These are phyloP conservation scores for Ischnus inquisitorius DNA, from an alignment of 2,888 invertebrate genomes.

Conservation along the genomic window DNA sequence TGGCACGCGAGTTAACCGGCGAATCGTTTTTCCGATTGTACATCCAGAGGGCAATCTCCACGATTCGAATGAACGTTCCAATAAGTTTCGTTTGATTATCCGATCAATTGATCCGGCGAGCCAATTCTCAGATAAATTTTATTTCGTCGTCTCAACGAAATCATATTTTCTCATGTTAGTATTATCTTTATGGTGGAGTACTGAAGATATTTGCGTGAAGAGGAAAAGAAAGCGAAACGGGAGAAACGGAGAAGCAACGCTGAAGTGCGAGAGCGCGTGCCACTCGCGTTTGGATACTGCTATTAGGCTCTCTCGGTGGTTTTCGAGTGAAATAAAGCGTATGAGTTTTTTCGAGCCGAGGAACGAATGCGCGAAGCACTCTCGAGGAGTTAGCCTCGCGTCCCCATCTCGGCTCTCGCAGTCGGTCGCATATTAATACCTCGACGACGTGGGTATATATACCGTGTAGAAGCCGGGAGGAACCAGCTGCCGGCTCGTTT, in stretches of 20 bases:
- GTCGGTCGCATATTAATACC: conserved; percentile 83
- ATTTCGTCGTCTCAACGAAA: neutral
- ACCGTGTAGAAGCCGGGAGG: conserved; percentile 77
- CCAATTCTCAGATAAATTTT: neutral
- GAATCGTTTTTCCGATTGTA: conserved; percentile 55
- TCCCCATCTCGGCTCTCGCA: conserved; percentile 76
- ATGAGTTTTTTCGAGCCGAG: conserved; percentile 35
- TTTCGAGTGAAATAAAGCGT: conserved; percentile 31
- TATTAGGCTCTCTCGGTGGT: neutral
- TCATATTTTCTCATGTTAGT: neutral
- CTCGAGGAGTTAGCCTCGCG: conserved; percentile 60
- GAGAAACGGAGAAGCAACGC: neutral
- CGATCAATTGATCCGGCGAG: too few species aligned
- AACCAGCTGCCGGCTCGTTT: conserved; percentile 84
- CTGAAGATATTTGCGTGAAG: neutral
- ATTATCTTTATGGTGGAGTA: neutral
- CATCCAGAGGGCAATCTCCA: neutral
- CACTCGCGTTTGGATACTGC: conserved; percentile 13
- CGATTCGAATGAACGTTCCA: neutral
- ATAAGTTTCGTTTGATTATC: too few species aligned
- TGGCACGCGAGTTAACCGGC: conserved; percentile 45
- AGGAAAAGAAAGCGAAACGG: neutral
- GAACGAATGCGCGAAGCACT: conserved; percentile 28
- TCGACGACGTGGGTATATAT: conserved; percentile 38
- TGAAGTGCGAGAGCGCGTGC: conserved; percentile 38